Evolutionary conservation across 2,113 vertebrate genomes (phyloP), one percentile per base, ranked within the genome.

Genomic region (Ellobius talpinus): DNA sequence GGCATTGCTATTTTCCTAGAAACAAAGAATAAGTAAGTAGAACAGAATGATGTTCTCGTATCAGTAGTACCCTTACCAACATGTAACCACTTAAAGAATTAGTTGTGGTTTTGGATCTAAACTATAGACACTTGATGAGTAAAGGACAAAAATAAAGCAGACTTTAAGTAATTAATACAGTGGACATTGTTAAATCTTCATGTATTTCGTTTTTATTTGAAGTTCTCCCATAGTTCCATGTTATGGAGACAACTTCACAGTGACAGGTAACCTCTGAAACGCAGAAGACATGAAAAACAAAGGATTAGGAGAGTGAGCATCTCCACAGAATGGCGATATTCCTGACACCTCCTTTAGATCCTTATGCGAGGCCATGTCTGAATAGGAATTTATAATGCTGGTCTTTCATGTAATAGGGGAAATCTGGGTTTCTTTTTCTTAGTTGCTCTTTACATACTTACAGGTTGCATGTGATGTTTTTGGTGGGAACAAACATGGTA

Each of bases 131-230:
- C 31, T 73, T 73, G 86, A 91, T 93, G 26, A 81, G 47, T 73
- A 63, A 93, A 93, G 63, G 68, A 93, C n/a, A 72, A 70, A 92
- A 66, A 14, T 36, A 91, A 79, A 89, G 50, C 52, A 55, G 58
- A 65, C 87, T 77, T 93, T 79, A 94, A 55, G 45, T 74, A 90
- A 65, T 93, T 93, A 94, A 88, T 74, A 93, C 89, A 77, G 4
- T 73, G 87, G 68, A 33, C 31, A 39, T 81, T 78, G 7, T 65
- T 68, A 89, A 79, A 85, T 87, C 55, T 29, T 94, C 24, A 52
- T 90, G 36, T 78, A 78, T 92, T 77, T 4, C 29, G 23, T 78
- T 97, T 95, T 95, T 89, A 89, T 89, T 92, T 95, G 73, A 87
- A 91, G 78, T 72, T 87, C n/a, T 94, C 90, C 42, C 0, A 36